A percentile compares a stretch with the other conserved stretches of the same genome.
These are phyloP conservation scores for Phylloscopus collybita DNA, from an alignment of 2,797 vertebrate species.

Conservation along the genomic window DNA sequence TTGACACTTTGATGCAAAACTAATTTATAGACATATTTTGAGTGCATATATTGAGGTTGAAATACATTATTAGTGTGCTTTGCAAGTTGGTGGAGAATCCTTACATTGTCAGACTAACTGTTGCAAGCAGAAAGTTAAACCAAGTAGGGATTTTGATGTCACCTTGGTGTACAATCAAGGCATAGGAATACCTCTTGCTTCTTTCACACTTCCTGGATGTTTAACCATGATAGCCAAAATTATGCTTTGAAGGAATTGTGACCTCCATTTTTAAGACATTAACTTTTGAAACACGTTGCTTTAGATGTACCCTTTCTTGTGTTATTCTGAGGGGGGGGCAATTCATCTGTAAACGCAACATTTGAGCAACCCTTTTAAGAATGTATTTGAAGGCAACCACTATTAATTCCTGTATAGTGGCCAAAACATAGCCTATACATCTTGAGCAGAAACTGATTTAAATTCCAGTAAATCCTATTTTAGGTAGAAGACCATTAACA, in stretches of 20 bases:
- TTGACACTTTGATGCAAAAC: not conserved
- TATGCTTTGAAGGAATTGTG: not conserved
- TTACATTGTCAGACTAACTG: not conserved
- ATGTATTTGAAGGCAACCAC: not conserved
- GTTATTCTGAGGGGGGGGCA: not conserved
- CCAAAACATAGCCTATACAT: not conserved
- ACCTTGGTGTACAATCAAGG: not conserved
- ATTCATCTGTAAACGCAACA: not conserved
- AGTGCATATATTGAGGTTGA: not conserved
- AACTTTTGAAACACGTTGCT: not conserved
- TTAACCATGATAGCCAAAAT: not conserved
- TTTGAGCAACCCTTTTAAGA: not conserved
- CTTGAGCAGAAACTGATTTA: not conserved
- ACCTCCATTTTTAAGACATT: not conserved
- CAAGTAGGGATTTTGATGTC: not conserved
- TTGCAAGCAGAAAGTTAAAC: not conserved
- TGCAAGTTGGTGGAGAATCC: not conserved
- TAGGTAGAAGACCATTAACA: constrained; percentile 2
- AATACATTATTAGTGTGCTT: not conserved
- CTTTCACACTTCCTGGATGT: not conserved
- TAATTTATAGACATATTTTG: not conserved
- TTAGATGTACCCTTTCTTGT: not conserved
- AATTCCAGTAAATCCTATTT: constrained; percentile 8
- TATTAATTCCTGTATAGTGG: not conserved
- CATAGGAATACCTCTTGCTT: not conserved